These are phyloP conservation scores for Gallinago jamesoni DNA, from an alignment of 2,113 vertebrate genomes.

Conservation along the genomic window DNA sequence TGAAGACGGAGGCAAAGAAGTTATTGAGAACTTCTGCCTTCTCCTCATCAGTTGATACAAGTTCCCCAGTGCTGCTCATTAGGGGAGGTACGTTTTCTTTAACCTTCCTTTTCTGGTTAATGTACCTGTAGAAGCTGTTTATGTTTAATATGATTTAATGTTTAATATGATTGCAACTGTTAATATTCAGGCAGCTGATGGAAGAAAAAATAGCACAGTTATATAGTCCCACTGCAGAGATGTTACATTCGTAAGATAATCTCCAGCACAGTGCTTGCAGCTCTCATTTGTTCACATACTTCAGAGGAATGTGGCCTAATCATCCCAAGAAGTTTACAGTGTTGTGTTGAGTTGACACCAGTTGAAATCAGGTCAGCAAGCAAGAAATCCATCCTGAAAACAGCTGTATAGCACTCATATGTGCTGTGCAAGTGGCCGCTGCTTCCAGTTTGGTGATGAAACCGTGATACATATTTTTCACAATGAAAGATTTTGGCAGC, in stretches of 20 bases:
- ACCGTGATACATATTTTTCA: background rate
- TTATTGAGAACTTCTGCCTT: no score
- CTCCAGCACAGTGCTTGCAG: background rate
- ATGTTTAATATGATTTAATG: no score
- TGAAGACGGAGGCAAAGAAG: no score
- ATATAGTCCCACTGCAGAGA: background rate
- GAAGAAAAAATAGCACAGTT: background rate
- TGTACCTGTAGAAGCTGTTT: no score
- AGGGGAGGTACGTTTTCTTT: no score
- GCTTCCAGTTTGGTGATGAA: constrained; percentile 1
- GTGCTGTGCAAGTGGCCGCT: background rate
- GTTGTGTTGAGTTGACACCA: background rate
- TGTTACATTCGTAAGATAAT: background rate
- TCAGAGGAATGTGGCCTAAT: constrained; percentile 36
- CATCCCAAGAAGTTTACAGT: background rate
- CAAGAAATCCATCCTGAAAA: background rate
- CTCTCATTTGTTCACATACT: background rate
- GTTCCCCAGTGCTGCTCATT: no score
- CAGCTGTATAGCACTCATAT: background rate
- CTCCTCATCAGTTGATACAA: no score
- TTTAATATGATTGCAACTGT: background rate
- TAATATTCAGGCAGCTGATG: background rate
- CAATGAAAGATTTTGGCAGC: background rate
- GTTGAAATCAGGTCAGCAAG: constrained; percentile 12
- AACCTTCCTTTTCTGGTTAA: no score